Evolutionary conservation across 2,888 invertebrate species (phyloP).

Genomic region (Drosophila cracens): DNA sequence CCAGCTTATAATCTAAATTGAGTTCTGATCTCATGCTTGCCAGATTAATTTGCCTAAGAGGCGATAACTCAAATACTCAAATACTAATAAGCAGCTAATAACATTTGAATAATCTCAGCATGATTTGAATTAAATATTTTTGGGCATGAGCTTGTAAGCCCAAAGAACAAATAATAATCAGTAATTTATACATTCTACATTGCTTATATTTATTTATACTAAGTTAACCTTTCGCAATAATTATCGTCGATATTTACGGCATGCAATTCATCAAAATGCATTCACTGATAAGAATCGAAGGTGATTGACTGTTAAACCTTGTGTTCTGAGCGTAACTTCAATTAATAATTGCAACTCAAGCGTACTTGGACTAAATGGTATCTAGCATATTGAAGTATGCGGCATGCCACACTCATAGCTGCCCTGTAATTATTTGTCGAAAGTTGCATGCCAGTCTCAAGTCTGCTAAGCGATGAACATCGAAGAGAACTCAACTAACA

Average conservation of each 20-base stretch:
- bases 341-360: background rate
- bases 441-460: background rate
- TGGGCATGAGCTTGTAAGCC: background rate
- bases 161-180: background rate
- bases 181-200: background rate
- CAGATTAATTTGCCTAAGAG: background rate
- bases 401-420: background rate
- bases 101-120: background rate
- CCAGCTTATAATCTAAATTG: background rate
- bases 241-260: slow-evolving; percentile 7
- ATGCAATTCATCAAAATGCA: slow-evolving; percentile 43
- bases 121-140: background rate
- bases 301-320: slow-evolving; percentile 21
- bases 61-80: background rate
- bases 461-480: no score
- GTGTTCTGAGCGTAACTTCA: background rate
- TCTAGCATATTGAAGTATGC: background rate
- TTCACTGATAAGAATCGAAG: slow-evolving; percentile 28
- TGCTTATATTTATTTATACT: background rate
- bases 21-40: background rate
- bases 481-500: no score
- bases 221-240: background rate
- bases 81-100: background rate
- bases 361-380: background rate
- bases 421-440: background rate